A percentile compares a stretch with the other conserved stretches of the same genome.
Conservation (phyloP, 2,113 vertebrate genomes). For the Grus americana region DNA sequence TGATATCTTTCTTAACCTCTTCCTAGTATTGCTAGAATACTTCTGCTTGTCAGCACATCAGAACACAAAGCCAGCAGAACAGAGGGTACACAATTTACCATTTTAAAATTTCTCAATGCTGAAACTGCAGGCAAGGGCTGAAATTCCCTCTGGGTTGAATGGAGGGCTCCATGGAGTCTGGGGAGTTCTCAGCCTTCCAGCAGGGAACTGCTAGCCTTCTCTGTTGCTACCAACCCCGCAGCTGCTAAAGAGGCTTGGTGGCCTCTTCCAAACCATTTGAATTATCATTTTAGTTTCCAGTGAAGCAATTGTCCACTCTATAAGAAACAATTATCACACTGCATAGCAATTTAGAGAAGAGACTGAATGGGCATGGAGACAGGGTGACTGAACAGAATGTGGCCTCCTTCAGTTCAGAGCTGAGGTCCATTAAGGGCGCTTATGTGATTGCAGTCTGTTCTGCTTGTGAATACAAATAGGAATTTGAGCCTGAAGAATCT, state of each 20-base stretch:
- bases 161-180: background rate
- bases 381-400: background rate
- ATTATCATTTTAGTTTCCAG: background rate
- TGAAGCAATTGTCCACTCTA: background rate
- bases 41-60: background rate
- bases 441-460: background rate
- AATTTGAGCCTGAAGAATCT: background rate
- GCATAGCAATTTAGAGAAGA: background rate
- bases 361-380: background rate
- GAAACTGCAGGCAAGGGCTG: background rate
- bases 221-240: fast-evolving
- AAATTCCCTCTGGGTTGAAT: background rate
- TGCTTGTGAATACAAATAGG: background rate
- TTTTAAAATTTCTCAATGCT: background rate
- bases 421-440: background rate
- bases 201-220: background rate
- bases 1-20: background rate
- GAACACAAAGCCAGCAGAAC: background rate
- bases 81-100: background rate
- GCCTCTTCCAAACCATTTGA: background rate
- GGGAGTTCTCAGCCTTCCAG: background rate
- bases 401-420: background rate
- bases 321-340: background rate
- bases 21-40: background rate
- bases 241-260: background rate